A percentile compares a stretch with the other conserved stretches of the same genome.
These are phyloP conservation scores for Nibea albiflora DNA, from an alignment of 2,113 vertebrate species.

Conservation along the genomic window DNA sequence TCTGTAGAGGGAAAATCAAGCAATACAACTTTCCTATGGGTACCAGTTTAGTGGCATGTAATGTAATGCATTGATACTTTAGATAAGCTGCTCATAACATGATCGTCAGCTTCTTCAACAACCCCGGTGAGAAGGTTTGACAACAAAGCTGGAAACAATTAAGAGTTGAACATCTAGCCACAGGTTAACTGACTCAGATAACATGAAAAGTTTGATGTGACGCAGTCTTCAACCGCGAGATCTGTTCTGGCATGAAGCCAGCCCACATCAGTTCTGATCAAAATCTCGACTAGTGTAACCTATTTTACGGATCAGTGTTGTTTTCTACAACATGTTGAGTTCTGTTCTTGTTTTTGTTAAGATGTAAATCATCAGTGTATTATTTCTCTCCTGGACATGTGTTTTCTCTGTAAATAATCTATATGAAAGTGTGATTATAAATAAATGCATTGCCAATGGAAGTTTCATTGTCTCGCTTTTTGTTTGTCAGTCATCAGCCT, in stretches of 20 bases:
- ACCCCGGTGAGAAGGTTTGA: background rate
- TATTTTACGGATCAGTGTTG: background rate
- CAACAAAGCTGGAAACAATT: background rate
- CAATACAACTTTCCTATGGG: background rate
- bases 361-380: conserved; percentile 42
- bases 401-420: conserved; percentile 77
- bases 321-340: conserved; percentile 9
- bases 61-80: background rate
- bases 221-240: background rate
- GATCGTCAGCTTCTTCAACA: background rate
- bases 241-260: conserved; percentile 4
- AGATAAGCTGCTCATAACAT: background rate
- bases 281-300: conserved; percentile 2
- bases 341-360: background rate
- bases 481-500: background rate
- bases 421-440: conserved; percentile 71
- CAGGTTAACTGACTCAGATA: background rate
- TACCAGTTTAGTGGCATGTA: background rate
- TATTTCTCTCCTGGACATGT: conserved; percentile 57
- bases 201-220: background rate
- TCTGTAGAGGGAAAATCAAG: background rate
- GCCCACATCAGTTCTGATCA: background rate
- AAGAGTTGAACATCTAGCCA: too few relatives aligned
- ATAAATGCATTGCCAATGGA: conserved; percentile 75
- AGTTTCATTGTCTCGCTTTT: background rate